phyloP scores from a whole-genome alignment of 2,113 vertebrate genomes.

The Phodopus roborovskii region DNA sequence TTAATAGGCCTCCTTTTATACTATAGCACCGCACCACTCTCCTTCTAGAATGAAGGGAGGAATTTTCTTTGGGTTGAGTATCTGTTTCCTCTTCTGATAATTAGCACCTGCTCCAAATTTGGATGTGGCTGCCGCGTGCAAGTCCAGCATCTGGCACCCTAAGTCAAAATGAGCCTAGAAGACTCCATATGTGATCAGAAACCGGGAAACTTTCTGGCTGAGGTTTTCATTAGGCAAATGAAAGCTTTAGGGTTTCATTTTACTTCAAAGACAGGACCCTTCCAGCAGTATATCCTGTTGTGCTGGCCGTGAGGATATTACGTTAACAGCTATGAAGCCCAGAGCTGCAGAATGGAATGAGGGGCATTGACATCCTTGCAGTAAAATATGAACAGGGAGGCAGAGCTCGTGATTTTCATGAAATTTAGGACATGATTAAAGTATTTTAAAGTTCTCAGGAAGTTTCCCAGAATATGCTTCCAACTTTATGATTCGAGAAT shows the following conservation, averaged over 20 bases:
- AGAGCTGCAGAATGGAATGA: slow-evolving; percentile 45
- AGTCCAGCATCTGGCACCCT: slow-evolving; percentile 70
- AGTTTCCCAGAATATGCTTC: background rate
- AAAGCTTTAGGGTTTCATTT: slow-evolving; percentile 85
- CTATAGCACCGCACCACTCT: slow-evolving; percentile 43
- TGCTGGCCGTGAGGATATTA: slow-evolving; percentile 68
- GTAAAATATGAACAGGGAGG: background rate
- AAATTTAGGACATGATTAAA: slow-evolving; percentile 64
- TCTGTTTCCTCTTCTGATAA: slow-evolving; percentile 77
- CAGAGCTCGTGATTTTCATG: slow-evolving; percentile 5
- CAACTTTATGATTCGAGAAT: background rate
- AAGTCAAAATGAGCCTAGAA: slow-evolving; percentile 73
- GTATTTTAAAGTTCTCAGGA: slow-evolving; percentile 52
- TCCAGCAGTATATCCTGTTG: slow-evolving; percentile 72
- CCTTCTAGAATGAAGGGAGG: slow-evolving; percentile 62
- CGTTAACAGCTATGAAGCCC: slow-evolving; percentile 70
- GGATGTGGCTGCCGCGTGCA: slow-evolving; percentile 60
- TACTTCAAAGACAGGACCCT: slow-evolving; percentile 82
- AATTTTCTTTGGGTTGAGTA: slow-evolving; percentile 73
- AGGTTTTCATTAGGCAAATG: slow-evolving; percentile 84
- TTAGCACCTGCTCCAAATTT: slow-evolving; percentile 78
- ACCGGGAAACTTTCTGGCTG: slow-evolving; percentile 78
- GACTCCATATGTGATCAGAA: slow-evolving; percentile 79
- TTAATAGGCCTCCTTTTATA: slow-evolving; percentile 54
- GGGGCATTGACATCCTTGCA: slow-evolving; percentile 32